Conservation (phyloP, 2,888 invertebrate genomes). For the Lasioglossum zephyrum region DNA sequence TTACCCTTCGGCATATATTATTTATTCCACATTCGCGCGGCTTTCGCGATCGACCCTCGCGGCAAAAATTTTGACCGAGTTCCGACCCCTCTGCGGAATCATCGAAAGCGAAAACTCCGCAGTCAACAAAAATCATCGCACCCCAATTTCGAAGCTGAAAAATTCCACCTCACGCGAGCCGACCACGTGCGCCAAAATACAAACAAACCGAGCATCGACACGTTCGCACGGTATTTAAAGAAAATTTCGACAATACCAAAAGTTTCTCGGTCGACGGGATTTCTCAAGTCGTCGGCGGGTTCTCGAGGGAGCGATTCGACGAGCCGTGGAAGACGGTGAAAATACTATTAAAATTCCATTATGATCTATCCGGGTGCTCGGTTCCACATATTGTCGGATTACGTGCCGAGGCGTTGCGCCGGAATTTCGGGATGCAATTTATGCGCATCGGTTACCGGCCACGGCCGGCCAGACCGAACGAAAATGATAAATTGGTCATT, state of each 20-base stretch:
- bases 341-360: conserved; percentile 80
- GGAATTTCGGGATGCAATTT: conserved; percentile 74
- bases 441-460: conserved; percentile 77
- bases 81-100: not conserved
- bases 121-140: not conserved
- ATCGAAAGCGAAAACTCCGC: not conserved
- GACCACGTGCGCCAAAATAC: not conserved
- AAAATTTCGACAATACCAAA: conserved; percentile 19
- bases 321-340: conserved; percentile 69
- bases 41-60: conserved; percentile 47
- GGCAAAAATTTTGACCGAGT: conserved; percentile 67
- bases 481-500: conserved; percentile 70
- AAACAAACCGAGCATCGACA: not conserved
- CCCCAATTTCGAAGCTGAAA: conserved; percentile 1
- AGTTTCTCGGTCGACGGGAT: conserved; percentile 39
- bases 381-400: conserved; percentile 61
- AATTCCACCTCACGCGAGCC: not conserved
- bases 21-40: conserved; percentile 71
- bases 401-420: conserved; percentile 58
- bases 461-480: conserved; percentile 45
- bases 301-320: conserved; percentile 73
- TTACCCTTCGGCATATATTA: conserved; percentile 75
- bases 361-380: conserved; percentile 72
- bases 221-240: not conserved
- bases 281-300: conserved; percentile 35